A percentile compares a stretch with the other conserved stretches of the same genome.
Conservation (phyloP, 2,797 vertebrate genomes). For the Pseudochaenichthys georgianus region DNA sequence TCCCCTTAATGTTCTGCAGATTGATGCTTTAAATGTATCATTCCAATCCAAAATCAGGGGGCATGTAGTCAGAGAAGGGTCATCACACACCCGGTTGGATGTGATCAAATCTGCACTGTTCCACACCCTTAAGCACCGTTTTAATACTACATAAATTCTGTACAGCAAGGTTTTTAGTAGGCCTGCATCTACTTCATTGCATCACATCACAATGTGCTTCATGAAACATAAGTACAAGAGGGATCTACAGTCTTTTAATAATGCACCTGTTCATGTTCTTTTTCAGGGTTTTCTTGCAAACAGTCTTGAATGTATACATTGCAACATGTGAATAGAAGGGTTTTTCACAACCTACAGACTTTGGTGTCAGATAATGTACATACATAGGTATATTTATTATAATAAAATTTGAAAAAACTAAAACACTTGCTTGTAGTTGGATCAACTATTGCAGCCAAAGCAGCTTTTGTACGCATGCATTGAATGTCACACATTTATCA, state of each 20-base stretch:
- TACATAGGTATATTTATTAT: constrained; percentile 86
- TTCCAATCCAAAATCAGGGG: constrained; percentile 34
- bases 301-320: constrained; percentile 74
- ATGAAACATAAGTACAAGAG: constrained; percentile 49
- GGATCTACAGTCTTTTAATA: constrained; percentile 47
- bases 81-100: constrained; percentile 22
- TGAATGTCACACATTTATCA: not conserved
- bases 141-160: constrained; percentile 31
- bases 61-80: constrained; percentile 25
- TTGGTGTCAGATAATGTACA: constrained; percentile 83
- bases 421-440: constrained; percentile 25
- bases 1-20: constrained; percentile 49
- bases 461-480: not conserved
- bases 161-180: constrained; percentile 32
- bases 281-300: constrained; percentile 69
- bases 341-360: constrained; percentile 70
- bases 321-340: constrained; percentile 66
- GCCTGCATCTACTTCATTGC: constrained; percentile 39
- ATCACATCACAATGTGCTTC: constrained; percentile 54
- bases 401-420: constrained; percentile 74
- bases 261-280: constrained; percentile 59
- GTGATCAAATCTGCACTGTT: constrained; percentile 48
- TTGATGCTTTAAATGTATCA: constrained; percentile 59
- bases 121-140: constrained; percentile 44
- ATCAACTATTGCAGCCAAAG: not conserved